Base-by-base conservation (phyloP, 2,888 invertebrate species). In the Calliopum simillimum region DNA sequence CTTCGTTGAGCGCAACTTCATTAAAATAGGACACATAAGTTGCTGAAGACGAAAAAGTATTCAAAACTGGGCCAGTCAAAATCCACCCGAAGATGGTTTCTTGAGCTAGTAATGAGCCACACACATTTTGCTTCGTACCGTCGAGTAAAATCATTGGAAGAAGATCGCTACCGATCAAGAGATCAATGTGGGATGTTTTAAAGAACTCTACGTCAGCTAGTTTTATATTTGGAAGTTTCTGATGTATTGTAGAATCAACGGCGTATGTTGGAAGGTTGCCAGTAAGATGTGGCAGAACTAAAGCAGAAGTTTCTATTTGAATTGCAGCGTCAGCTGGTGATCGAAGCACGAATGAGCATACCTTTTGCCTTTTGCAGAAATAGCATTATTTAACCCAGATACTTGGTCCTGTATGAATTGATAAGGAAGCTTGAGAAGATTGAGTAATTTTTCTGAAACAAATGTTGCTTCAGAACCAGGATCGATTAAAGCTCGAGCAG, bases 401-500 rank as follows among this genome's bases (percentile, higher is more conserved):
- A 71, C n/a, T n/a, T 64, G 53, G 19, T 55, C 66, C 13, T 46
- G 43, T 6, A 47, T 62, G 4, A 55, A 19, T 12, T 13, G 56
- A 5, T 16, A 64, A n/a, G 70, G 64, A 13, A 72, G 44, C 43
- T 56, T 63, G 3, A 67, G 43, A 1, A 58, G 19, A 13, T 64
- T 62, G 1, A 41, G 44, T 13, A 69, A n/a, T 4, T 49, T 14
- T 53, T 72, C 66, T 1, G 73, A 72, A 16, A 73, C 69, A 14
- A 75, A 72, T 0, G 73, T 63, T 4, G 61, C 72, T n/a, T 72
- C 70, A 2, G 73, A 73, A 2, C 71, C 73, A 3, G 73, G 67
- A 43, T 72, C 72, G 4, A 73, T 58, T 6, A 73, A 19, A 0
- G 73, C 72, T 19, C 74, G 19, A 3, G 65, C 68, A 14, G 47